A percentile compares a stretch with the other conserved stretches of the same genome.
Evolutionary conservation across 1,140 invertebrate species (phyloP).

Genomic region (Pseudomyrmex dendroicus): DNA sequence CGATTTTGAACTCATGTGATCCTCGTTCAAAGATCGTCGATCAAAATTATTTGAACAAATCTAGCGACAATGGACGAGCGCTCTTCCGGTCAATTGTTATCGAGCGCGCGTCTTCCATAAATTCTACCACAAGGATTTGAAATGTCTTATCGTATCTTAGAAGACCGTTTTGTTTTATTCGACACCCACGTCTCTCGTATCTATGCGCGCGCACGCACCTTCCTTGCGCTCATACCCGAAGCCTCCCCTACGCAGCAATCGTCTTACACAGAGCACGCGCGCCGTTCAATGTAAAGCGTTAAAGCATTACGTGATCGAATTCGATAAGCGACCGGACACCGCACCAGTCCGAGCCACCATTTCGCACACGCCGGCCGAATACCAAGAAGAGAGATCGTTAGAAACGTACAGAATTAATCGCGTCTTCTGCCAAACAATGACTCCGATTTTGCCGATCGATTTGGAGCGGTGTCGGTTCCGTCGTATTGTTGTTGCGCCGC

Average conservation of each 20-base stretch:
- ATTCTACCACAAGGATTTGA: constrained; percentile 58
- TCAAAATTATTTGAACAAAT: constrained; percentile 44
- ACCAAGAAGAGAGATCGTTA: constrained; percentile 76
- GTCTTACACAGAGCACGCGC: constrained; percentile 79
- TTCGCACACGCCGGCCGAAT: constrained; percentile 72
- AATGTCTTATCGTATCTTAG: constrained; percentile 15
- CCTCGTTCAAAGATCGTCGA: background rate
- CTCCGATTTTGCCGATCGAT: constrained; percentile 40
- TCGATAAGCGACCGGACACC: constrained; percentile 75
- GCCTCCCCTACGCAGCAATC: constrained; percentile 32
- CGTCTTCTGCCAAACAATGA: constrained; percentile 48
- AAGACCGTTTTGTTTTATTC: constrained; percentile 70
- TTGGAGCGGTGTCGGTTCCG: constrained; percentile 48
- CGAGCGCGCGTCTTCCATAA: constrained; percentile 67
- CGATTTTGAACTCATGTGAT: constrained; percentile 12
- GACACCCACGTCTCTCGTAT: constrained; percentile 68
- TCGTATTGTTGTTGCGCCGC: constrained; percentile 16
- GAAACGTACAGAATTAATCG: constrained; percentile 74
- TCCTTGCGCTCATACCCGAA: constrained; percentile 26
- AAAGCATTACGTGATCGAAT: constrained; percentile 79
- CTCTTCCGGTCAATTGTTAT: constrained; percentile 33
- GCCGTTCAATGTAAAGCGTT: constrained; percentile 79
- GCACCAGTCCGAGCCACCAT: constrained; percentile 75
- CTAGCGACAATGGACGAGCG: constrained; percentile 31
- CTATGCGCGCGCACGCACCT: constrained; percentile 72